These are phyloP conservation scores for Platerodrilus igneus DNA, from an alignment of 2,888 invertebrate species.

Conservation along the genomic window DNA sequence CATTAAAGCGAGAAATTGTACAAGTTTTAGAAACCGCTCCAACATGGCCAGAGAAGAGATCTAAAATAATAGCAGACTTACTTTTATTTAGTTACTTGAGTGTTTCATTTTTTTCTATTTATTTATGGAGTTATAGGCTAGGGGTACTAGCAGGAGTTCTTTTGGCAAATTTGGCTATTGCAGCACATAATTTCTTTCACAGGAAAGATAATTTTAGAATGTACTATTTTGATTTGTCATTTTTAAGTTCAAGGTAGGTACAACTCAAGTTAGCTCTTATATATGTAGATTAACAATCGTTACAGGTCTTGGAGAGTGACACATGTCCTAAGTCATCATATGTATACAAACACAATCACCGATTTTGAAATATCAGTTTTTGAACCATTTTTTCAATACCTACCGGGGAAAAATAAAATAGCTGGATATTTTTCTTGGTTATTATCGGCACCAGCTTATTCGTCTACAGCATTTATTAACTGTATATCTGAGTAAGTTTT, in stretches of 20 bases:
- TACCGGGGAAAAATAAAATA: conserved; percentile 53
- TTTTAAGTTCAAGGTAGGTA: conserved; percentile 57
- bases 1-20: conserved; percentile 57
- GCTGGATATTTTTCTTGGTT: conserved; percentile 19
- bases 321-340: conserved; percentile 73
- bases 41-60: conserved; percentile 37
- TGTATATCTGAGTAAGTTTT: conserved; percentile 22
- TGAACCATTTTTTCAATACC: conserved; percentile 61
- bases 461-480: conserved; percentile 17
- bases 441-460: conserved; percentile 25
- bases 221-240: conserved; percentile 64
- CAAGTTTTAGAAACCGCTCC: conserved; percentile 54
- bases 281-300: neutral
- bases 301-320: conserved; percentile 66
- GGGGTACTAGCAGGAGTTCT: conserved; percentile 53
- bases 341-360: conserved; percentile 69
- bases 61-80: conserved; percentile 44
- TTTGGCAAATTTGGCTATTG: conserved; percentile 55
- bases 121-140: conserved; percentile 43
- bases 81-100: conserved; percentile 41
- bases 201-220: conserved; percentile 67
- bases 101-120: conserved; percentile 43
- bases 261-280: neutral
- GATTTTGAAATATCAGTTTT: conserved; percentile 67
- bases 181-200: conserved; percentile 71